Conservation (phyloP, 2,113 vertebrate species). For the Pygoscelis antarcticus region DNA sequence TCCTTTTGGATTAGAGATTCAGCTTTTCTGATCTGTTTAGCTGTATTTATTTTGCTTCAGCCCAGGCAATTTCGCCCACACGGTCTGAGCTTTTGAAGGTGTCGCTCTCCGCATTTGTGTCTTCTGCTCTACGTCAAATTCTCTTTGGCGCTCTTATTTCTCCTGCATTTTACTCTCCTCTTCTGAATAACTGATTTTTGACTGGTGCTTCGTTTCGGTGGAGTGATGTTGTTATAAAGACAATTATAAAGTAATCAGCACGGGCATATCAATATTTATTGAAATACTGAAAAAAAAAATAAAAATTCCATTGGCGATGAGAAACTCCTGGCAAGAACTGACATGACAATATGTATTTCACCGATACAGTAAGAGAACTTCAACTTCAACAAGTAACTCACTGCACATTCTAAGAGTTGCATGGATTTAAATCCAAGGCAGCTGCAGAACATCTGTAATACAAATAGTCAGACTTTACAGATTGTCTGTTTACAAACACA, state of each 20-base stretch:
- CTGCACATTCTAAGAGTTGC: constrained; percentile 72
- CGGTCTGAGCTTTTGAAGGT: not conserved
- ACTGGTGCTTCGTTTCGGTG: not conserved
- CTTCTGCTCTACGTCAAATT: not conserved
- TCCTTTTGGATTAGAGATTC: not conserved
- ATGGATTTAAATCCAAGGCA: constrained; percentile 75
- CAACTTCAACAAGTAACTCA: constrained; percentile 71
- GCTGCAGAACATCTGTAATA: constrained; percentile 71
- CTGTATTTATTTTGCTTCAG: not conserved
- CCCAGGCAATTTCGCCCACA: not conserved
- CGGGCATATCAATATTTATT: constrained; percentile 89
- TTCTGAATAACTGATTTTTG: not conserved
- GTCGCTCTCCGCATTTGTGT: not conserved
- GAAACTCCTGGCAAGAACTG: constrained; percentile 79
- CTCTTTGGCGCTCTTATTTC: not conserved
- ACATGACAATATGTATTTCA: constrained; percentile 79
- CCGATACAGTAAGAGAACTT: constrained; percentile 76
- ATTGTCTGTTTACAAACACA: constrained; percentile 70
- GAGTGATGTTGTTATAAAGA: constrained; percentile 52
- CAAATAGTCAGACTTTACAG: constrained; percentile 69
- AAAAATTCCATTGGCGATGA: constrained; percentile 77
- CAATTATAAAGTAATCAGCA: constrained; percentile 65
- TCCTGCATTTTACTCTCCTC: not conserved
- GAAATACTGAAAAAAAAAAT: constrained; percentile 83
- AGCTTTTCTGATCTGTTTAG: not conserved